These are phyloP conservation scores for Diuraphis noxia DNA, from an alignment of 1,140 invertebrate genomes.

Conservation along the genomic window DNA sequence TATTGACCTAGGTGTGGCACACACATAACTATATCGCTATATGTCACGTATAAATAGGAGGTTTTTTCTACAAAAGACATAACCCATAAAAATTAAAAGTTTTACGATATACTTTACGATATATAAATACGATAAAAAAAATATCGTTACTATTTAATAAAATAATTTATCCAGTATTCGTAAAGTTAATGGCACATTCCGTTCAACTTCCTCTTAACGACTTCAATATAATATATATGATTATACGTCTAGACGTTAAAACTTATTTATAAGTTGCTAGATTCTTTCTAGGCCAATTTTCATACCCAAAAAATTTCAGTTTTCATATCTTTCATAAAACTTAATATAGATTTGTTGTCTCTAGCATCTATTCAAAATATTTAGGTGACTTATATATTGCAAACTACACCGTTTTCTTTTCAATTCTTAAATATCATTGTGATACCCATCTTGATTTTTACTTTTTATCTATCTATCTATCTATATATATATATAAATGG, in stretches of 20 bases:
- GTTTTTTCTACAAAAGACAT: background rate
- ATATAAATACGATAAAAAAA: slow-evolving; percentile 2
- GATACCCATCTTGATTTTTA: background rate
- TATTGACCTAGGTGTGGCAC: background rate
- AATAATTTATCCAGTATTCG: background rate
- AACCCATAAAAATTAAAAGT: background rate
- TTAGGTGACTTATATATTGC: background rate
- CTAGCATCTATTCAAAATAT: background rate
- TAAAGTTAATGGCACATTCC: background rate
- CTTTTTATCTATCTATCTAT: no score
- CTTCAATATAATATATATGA: background rate
- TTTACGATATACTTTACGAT: background rate
- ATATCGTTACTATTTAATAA: slow-evolving; percentile 5
- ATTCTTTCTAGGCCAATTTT: background rate
- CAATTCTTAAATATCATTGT: background rate
- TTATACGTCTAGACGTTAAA: background rate
- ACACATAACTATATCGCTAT: background rate
- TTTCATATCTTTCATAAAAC: background rate
- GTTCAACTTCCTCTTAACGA: background rate
- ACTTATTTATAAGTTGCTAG: background rate
- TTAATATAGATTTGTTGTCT: background rate
- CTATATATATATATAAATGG: no score
- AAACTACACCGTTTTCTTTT: background rate
- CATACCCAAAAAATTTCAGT: background rate
- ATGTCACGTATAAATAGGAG: background rate